phyloP scores from a whole-genome alignment of 2,113 vertebrate genomes.

The Lagenorhynchus albirostris region DNA sequence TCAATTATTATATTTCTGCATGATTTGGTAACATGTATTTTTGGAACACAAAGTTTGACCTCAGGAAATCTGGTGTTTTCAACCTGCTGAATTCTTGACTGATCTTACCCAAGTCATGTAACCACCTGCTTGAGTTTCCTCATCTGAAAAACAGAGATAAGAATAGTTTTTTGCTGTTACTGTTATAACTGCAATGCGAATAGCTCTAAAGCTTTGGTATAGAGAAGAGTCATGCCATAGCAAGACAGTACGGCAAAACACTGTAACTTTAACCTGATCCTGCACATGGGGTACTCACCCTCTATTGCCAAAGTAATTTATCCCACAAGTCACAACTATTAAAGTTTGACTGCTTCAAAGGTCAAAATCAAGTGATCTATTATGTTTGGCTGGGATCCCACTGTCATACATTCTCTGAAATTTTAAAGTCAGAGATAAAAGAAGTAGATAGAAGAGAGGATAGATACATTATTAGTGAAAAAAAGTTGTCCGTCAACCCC shows the following conservation, averaged over 20 bases:
- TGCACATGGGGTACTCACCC: neutral
- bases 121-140: conserved; percentile 34
- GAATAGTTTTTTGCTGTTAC: conserved; percentile 25
- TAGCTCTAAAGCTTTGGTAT: neutral
- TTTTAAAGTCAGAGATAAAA: conserved; percentile 23
- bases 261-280: neutral
- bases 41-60: conserved; percentile 1
- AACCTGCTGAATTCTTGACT: conserved; percentile 13
- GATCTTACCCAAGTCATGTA: conserved; percentile 12
- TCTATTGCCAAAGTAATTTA: conserved; percentile 43
- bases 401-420: neutral
- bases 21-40: conserved; percentile 26
- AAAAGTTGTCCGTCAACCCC: neutral
- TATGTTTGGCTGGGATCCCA: neutral
- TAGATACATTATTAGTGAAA: neutral
- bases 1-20: conserved; percentile 26
- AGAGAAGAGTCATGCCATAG: neutral
- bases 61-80: conserved; percentile 7
- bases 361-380: conserved; percentile 23
- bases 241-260: neutral
- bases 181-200: neutral
- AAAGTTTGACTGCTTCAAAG: conserved; percentile 3
- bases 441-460: neutral
- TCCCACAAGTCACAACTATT: neutral
- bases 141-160: conserved; percentile 32